Conservation (phyloP, 2,113 vertebrate species). For the Cebidichthys violaceus region DNA sequence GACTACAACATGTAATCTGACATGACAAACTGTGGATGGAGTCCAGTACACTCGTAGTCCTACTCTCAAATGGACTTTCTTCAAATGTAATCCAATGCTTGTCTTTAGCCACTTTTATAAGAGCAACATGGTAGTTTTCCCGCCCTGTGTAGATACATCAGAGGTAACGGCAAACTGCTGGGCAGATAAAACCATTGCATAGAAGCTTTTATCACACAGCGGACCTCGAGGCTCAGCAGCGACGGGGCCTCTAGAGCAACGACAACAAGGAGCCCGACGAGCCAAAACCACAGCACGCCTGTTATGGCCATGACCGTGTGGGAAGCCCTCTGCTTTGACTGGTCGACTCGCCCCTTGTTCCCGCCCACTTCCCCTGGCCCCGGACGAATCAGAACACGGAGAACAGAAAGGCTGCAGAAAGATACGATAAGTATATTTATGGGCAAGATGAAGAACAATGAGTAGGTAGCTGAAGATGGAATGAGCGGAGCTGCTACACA, state of each 20-base stretch:
- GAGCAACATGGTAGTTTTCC: slow-evolving; percentile 6
- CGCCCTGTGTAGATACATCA: slow-evolving; percentile 35
- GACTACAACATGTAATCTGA: too few relatives aligned
- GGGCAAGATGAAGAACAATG: too few relatives aligned
- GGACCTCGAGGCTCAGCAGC: accelerated
- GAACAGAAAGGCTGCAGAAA: slow-evolving; percentile 40
- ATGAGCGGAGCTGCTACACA: accelerated
- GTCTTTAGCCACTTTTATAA: neutral
- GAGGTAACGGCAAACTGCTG: slow-evolving; percentile 37
- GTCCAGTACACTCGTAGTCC: too few relatives aligned
- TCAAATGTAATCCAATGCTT: neutral
- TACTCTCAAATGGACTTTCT: too few relatives aligned
- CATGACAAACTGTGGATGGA: too few relatives aligned
- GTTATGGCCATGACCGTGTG: slow-evolving; percentile 23
- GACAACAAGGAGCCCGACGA: accelerated
- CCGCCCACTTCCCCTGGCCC: slow-evolving; percentile 29
- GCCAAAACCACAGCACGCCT: neutral
- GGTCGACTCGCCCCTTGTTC: neutral
- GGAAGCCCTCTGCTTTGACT: slow-evolving; percentile 47
- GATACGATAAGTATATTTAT: accelerated
- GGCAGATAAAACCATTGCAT: neutral
- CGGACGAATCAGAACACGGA: slow-evolving; percentile 25
- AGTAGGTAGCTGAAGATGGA: accelerated
- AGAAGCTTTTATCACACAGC: accelerated
- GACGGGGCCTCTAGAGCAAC: accelerated